Percentiles rank a stretch among this genome's conserved stretches.
Evolutionary conservation across 2,888 invertebrate genomes (phyloP).

Genomic region (Drosophila kambysellisi): DNA sequence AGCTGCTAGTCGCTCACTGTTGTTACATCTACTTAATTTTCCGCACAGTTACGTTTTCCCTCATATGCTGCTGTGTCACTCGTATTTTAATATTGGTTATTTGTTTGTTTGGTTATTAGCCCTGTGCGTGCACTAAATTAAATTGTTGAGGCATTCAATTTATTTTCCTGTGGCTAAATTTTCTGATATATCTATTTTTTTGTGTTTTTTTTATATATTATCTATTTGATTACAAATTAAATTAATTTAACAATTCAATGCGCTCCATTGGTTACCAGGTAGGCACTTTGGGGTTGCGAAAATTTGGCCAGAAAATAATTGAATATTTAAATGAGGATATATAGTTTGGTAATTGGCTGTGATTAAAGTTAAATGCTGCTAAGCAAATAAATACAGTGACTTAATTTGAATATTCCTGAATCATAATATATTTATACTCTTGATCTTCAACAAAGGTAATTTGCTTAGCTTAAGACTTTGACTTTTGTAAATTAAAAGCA

Average conservation of each 20-base stretch:
- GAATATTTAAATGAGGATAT: not conserved
- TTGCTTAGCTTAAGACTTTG: not conserved
- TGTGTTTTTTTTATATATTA: not conserved
- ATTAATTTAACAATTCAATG: constrained; percentile 39
- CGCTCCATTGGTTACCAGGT: constrained; percentile 19
- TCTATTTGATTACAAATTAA: constrained; percentile 33
- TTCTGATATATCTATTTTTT: constrained; percentile 1
- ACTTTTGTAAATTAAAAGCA: not conserved
- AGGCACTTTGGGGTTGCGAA: not conserved
- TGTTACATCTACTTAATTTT: constrained; percentile 14
- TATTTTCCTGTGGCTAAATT: constrained; percentile 19
- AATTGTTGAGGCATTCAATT: constrained; percentile 47
- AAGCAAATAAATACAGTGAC: not conserved
- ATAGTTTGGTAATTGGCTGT: not conserved
- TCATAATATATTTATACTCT: not conserved
- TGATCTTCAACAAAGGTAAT: not conserved
- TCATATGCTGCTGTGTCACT: constrained; percentile 18
- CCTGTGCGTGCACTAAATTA: constrained; percentile 49
- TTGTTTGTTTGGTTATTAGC: constrained; percentile 37
- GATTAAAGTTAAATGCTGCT: not conserved
- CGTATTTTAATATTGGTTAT: constrained; percentile 50
- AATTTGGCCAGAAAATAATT: constrained; percentile 5
- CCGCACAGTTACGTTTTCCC: constrained; percentile 21
- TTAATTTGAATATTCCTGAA: not conserved
- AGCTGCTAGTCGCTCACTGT: not conserved